Base-by-base conservation (phyloP, 2,113 vertebrate genomes). In the Dasypus novemcinctus region DNA sequence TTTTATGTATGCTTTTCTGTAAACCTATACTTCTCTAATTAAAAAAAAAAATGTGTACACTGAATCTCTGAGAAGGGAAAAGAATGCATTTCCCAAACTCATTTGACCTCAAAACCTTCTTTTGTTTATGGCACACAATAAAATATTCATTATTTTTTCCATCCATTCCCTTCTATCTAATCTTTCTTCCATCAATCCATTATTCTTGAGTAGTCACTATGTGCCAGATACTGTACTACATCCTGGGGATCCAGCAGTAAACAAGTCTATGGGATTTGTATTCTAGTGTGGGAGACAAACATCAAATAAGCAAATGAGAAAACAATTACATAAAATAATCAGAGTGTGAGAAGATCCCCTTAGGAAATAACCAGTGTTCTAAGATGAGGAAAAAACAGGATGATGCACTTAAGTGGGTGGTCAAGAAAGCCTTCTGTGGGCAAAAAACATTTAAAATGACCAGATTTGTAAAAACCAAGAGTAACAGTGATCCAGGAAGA, bases 401-500 rank as follows among this genome's bases (percentile, higher is more conserved):
- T 49, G 46, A 89, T 80, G 18, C 68, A 76, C 7, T 76, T 91
- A 91, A 41, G 15, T 33, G 72, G 36, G 25, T 68, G 71, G 81
- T 91, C 64, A 36, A 94, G 74, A 82, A 95, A 94, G 76, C 43
- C 64, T 23, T 90, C 75, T 87, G 57, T 90, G 86, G 78, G n/a
- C 46, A 91, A 92, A 87, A 84, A 64, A 81, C 36, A 91, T 92
- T 90, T 93, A 86, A 90, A 92, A 17, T 41, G 49, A 85, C 88
- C 93, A 96, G 52, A 36, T 97, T 93, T 94, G 87, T 79, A 96
- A 95, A 96, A 75, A 97, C 68, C 46, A 93, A 96, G 95, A 94
- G 94, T 76, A 97, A 97, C 49, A 97, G 74, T 79, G 74, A 91
- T 95, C 74, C 94, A 97, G 86, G 97, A 96, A 97, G 91, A 96